Percentiles rank a stretch among this genome's conserved stretches.
Evolutionary conservation across 2,113 vertebrate genomes (phyloP).

Genomic region (Ptilorrhoa leucosticta): DNA sequence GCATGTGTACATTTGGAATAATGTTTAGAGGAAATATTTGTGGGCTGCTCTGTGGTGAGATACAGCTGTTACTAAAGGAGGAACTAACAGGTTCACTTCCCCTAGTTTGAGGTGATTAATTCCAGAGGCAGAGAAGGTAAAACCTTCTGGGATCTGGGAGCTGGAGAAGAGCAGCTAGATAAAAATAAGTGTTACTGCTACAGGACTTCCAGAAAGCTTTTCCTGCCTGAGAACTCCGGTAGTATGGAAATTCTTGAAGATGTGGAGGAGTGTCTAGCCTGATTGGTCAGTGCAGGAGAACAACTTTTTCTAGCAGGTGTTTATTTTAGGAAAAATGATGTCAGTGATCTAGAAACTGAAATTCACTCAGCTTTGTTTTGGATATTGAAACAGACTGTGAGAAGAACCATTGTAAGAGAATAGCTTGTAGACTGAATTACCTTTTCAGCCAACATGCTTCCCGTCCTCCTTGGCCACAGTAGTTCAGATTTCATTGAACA

Average conservation of each 20-base stretch:
- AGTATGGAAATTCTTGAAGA: not conserved
- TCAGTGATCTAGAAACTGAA: not conserved
- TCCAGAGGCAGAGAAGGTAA: not conserved
- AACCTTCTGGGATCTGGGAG: not conserved
- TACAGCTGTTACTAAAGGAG: not conserved
- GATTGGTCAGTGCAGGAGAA: not conserved
- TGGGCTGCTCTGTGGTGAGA: not conserved
- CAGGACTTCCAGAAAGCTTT: not conserved
- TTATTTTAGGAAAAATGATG: not conserved
- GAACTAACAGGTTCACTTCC: not conserved
- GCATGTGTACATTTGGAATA: not conserved
- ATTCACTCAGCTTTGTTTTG: not conserved
- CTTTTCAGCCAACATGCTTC: not conserved
- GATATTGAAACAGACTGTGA: not conserved
- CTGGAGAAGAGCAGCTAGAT: not conserved
- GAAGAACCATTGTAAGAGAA: not conserved
- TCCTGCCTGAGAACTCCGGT: not conserved
- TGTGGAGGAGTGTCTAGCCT: not conserved
- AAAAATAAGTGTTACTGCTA: not conserved
- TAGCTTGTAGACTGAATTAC: not conserved
- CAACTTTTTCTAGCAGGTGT: not conserved
- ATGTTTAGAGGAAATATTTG: not conserved
- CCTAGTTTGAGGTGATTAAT: not conserved
- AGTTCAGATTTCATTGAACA: slow-evolving; percentile 78
- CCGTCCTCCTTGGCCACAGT: slow-evolving; percentile 22